These are phyloP conservation scores for Tenthredo distinguenda DNA, from an alignment of 2,888 invertebrate genomes.

Conservation along the genomic window DNA sequence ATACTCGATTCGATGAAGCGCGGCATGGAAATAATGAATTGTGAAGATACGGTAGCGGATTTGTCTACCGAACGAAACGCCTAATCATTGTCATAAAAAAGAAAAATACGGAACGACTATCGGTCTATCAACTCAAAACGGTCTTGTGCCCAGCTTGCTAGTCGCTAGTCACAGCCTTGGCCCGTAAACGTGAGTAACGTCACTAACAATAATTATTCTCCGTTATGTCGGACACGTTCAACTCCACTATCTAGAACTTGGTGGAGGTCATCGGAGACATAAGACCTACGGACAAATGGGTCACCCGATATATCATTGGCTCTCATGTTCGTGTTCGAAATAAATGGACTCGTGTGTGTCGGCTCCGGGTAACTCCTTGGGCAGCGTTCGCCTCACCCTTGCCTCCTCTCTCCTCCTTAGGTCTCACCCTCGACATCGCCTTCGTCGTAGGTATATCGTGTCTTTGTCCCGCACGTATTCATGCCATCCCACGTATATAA, in stretches of 20 bases:
- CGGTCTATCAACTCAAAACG: not conserved
- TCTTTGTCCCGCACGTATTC: slow-evolving; percentile 33
- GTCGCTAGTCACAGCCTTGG: slow-evolving; percentile 12
- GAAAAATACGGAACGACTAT: not conserved
- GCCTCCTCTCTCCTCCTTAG: not conserved
- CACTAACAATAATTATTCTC: slow-evolving; percentile 18
- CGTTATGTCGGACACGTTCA: slow-evolving; percentile 16
- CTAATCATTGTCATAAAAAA: not conserved
- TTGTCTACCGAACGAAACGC: not conserved
- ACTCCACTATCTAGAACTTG: slow-evolving; percentile 15
- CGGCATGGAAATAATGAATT: not conserved
- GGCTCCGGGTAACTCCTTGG: slow-evolving; percentile 68
- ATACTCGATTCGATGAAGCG: not conserved
- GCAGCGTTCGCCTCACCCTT: slow-evolving; percentile 58
- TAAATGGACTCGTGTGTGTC: slow-evolving; percentile 66
- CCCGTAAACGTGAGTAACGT: slow-evolving; percentile 30
- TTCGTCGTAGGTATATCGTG: slow-evolving; percentile 19
- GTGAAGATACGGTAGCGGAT: not conserved
- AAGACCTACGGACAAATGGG: slow-evolving; percentile 43
- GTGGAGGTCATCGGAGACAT: slow-evolving; percentile 34
- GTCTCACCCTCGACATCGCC: slow-evolving; percentile 47
- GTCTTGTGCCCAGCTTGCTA: not conserved
- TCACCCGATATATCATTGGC: slow-evolving; percentile 52
- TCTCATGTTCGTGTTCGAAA: slow-evolving; percentile 65
- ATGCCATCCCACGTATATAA: slow-evolving; percentile 33